These are phyloP conservation scores for Mechanitis mazaeus DNA, from an alignment of 2,888 invertebrate species.

Conservation along the genomic window DNA sequence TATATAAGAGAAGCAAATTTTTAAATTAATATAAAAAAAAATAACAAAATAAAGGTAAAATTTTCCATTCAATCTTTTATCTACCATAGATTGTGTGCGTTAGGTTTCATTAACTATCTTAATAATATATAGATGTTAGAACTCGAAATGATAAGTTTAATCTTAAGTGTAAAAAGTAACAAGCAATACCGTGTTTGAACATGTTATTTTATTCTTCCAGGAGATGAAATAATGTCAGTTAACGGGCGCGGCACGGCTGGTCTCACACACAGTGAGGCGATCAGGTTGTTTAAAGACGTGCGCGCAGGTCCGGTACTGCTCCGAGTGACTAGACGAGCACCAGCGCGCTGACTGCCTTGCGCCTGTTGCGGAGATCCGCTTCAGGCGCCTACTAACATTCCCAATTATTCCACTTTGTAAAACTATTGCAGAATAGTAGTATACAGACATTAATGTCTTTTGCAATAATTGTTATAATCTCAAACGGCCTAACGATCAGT, in stretches of 20 bases:
- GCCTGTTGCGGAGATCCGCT: constrained; percentile 66
- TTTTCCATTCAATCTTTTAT: no score
- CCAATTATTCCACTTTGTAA: constrained; percentile 58
- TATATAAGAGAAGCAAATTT: no score
- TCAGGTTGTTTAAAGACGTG: constrained; percentile 86
- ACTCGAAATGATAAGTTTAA: no score
- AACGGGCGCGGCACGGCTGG: constrained; percentile 87
- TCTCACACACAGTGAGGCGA: constrained; percentile 86
- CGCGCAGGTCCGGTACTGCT: constrained; percentile 85
- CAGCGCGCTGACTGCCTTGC: constrained; percentile 71
- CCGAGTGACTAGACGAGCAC: constrained; percentile 79
- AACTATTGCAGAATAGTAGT: not conserved
- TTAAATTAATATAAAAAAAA: no score
- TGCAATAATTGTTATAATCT: not conserved
- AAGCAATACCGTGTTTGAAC: no score
- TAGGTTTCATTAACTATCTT: no score
- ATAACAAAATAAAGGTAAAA: no score
- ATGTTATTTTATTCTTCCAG: constrained; percentile 59
- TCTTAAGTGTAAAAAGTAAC: no score
- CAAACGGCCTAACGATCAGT: not conserved
- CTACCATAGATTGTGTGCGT: no score
- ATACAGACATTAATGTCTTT: not conserved
- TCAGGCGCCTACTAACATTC: constrained; percentile 51
- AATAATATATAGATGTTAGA: no score
- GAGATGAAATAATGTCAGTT: constrained; percentile 88